Conservation (phyloP, 2,888 invertebrate genomes). For the Phaonia tiefii region DNA sequence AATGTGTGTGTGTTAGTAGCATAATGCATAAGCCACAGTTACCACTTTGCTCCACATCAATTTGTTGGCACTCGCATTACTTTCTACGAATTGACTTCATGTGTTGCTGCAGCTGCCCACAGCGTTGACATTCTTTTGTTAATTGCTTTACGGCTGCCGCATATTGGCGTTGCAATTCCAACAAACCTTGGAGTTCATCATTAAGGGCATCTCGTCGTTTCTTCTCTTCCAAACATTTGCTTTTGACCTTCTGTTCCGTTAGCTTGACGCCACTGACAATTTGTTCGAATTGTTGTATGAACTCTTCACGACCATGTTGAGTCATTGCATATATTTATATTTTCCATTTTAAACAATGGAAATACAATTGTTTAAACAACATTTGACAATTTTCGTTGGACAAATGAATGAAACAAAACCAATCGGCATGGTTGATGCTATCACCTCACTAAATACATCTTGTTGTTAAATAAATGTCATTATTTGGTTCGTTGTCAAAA, state of each 20-base stretch:
- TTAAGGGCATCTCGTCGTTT: conserved; percentile 85
- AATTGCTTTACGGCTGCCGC: conserved; percentile 89
- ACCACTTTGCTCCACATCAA: not conserved
- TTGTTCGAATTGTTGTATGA: conserved; percentile 93
- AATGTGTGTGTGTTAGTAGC: not conserved
- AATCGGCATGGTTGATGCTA: too few species aligned
- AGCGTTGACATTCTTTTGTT: conserved; percentile 87
- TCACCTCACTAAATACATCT: too few species aligned
- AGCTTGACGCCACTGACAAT: conserved; percentile 95
- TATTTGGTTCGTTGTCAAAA: too few species aligned
- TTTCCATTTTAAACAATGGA: too few species aligned
- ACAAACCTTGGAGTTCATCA: conserved; percentile 82
- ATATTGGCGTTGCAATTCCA: conserved; percentile 89
- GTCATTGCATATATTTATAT: too few species aligned
- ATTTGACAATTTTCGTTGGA: too few species aligned
- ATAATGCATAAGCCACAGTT: not conserved
- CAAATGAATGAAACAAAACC: too few species aligned
- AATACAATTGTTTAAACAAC: too few species aligned
- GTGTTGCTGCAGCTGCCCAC: conserved; percentile 82
- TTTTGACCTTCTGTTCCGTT: conserved; percentile 88
- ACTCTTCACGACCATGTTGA: conserved; percentile 90
- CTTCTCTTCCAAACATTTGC: conserved; percentile 85
- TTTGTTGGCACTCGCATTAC: conserved; percentile 45
- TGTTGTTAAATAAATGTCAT: too few species aligned
- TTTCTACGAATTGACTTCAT: conserved; percentile 78